Base-by-base conservation (phyloP, 2,113 vertebrate species). In the Ploceus nigricollis region DNA sequence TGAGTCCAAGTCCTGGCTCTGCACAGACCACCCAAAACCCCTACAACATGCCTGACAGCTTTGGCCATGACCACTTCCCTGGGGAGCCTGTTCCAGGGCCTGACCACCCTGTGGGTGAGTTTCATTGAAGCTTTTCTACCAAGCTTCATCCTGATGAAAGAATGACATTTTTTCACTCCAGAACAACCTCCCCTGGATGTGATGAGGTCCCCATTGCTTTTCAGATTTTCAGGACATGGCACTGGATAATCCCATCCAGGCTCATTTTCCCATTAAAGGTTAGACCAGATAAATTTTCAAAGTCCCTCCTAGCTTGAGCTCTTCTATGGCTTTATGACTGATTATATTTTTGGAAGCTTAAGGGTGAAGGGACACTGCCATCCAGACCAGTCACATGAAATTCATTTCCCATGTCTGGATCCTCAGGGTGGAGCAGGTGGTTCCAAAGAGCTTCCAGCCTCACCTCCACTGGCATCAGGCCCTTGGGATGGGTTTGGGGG, bases 311-410 rank as follows among this genome's bases (percentile, higher is more conserved):
- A 51, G 28, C 45, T 35, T 10, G 20, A 15, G 33, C 21, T 61
- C 30, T 19, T 60, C 60, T 35, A 1, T 39, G 40, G 15, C 30
- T 64, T 42, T 33, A 6, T 13, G 19, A 24, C 1, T 7, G 47
- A 15, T 19, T 23, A 4, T 33, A 39, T 31, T 7, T 39, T 79
- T 19, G 3, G 47, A 72, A 83, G 35, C 3, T 35, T 11, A 24
- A 53, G 63, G 31, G 47, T 20, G n/a, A 68, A 47, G 72, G 31
- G 14, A 56, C 23, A 11, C 25, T 21, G 27, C 13, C 22, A n/a
- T 19, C 19, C 13, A 9, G 35, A 27, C 3, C 54, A 44, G 24
- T 25, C 17, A 11, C 3, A 0, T 1, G 9, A 42, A 39, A 12
- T 31, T 63, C 2, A 1, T 61, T 48, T 21, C 73, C 28, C 1